These are phyloP conservation scores for Terrapene triunguis DNA, from an alignment of 2,113 vertebrate species.

Conservation along the genomic window DNA sequence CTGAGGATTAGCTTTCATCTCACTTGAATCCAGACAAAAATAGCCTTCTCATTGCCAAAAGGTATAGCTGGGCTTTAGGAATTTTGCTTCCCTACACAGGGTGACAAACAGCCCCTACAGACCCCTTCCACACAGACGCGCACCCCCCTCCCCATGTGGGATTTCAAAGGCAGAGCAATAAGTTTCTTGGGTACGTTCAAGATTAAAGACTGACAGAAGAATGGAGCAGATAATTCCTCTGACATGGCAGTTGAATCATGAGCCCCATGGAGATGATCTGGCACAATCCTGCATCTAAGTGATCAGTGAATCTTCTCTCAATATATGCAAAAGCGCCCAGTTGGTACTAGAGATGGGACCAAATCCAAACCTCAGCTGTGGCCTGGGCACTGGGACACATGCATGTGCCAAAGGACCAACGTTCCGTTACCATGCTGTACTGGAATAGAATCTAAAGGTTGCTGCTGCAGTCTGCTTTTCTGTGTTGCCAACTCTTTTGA, in stretches of 20 bases:
- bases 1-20: conserved; percentile 40
- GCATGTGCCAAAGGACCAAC: background rate
- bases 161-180: fast-evolving
- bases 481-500: background rate
- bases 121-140: background rate
- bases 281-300: background rate
- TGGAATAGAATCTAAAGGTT: background rate
- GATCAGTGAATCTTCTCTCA: background rate
- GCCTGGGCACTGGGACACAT: background rate
- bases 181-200: background rate
- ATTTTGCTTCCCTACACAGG: background rate
- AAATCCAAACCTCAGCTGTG: background rate
- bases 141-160: fast-evolving
- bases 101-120: fast-evolving
- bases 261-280: background rate
- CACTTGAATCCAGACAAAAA: conserved; percentile 13
- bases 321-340: background rate
- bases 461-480: background rate
- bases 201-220: background rate
- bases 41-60: fast-evolving
- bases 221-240: background rate
- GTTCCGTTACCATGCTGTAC: background rate
- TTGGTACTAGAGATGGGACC: background rate
- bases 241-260: background rate
- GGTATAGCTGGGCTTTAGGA: background rate